Conservation (phyloP, 2,888 invertebrate species). For the Lathronympha strigana region DNA sequence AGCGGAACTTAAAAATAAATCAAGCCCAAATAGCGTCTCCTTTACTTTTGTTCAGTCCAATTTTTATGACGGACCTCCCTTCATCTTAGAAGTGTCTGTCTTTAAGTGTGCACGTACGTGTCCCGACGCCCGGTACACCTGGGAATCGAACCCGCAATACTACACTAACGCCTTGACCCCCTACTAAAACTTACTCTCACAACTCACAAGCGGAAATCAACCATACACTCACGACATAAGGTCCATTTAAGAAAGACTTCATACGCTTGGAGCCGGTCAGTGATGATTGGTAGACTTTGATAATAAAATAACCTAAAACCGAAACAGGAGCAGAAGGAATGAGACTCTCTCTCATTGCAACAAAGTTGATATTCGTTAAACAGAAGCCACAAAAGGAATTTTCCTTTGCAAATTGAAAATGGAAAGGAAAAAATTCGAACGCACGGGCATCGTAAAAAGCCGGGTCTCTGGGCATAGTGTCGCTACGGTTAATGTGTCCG, state of each 20-base stretch:
- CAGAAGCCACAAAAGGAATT: conserved; percentile 56
- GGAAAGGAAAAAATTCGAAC: conserved; percentile 59
- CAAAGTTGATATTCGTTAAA: conserved; percentile 43
- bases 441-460: conserved; percentile 74
- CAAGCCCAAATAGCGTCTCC: conserved; percentile 49
- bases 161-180: conserved; percentile 78
- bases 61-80: conserved; percentile 83
- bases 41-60: conserved; percentile 71
- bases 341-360: conserved; percentile 45
- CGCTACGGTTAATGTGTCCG: conserved; percentile 80
- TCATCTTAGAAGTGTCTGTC: conserved; percentile 78
- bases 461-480: conserved; percentile 57
- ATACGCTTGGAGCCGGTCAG: conserved; percentile 62
- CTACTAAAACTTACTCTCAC: conserved; percentile 51
- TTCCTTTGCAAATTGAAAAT: conserved; percentile 78
- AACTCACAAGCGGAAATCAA: conserved; percentile 48
- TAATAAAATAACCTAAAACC: conserved; percentile 55
- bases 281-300: conserved; percentile 67
- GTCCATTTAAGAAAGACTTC: conserved; percentile 47
- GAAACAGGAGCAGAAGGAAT: conserved; percentile 46
- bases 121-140: conserved; percentile 77
- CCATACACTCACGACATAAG: conserved; percentile 45
- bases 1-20: conserved; percentile 24
- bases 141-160: conserved; percentile 83
- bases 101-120: conserved; percentile 81